Base-by-base conservation (phyloP, 2,888 invertebrate species). In the Ophion ellenae region DNA sequence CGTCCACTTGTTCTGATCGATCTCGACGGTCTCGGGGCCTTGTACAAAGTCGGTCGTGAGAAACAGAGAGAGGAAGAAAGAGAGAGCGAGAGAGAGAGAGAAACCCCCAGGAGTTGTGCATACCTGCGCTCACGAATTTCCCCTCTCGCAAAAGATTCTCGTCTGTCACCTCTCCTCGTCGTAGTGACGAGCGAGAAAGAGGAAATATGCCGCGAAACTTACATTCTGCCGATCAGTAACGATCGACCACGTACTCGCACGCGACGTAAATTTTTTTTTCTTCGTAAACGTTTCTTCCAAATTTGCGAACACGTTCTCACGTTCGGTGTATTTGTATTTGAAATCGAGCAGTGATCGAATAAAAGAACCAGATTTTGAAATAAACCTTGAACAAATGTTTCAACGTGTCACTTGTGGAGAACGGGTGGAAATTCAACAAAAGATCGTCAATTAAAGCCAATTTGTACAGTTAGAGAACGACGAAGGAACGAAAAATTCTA, bases 31-130 rank as follows among this genome's bases (percentile, higher is more conserved):
- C 77, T 82, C 79, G 78, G 36, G 70, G 78, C 82, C 45, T 79
- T 74, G 75, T 20, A 53, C 71, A 10, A 80, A 80, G 80, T 85
- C 82, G 85, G 85, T 85, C 85, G 82, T 78, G 81, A 79, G 70
- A 45, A 70, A 70, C 76, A 66, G 73, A 75, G 67, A 79, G 63
- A 67, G 67, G 47, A 36, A 67, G 11, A 66, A 36, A 81, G 80
- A 77, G 59, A 78, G 77, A 74, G 74, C 63, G 69, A 63, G 74
- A 75, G 77, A 84, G 81, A 70, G 70, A 53, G 28, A 64, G 28
- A 80, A 80, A 24, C 53, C 82, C 76, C 84, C 85, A 71, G 85
- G 85, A 85, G 85, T 79, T 80, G 85, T 80, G 85, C 79, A 82
- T 79, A 85, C 78, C 85, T 75, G 80, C 64, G 70, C 66, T 79